Evolutionary conservation across 2,113 vertebrate genomes (phyloP), one percentile per base, ranked within the genome.

Genomic region (Brienomyrus brachyistius): DNA sequence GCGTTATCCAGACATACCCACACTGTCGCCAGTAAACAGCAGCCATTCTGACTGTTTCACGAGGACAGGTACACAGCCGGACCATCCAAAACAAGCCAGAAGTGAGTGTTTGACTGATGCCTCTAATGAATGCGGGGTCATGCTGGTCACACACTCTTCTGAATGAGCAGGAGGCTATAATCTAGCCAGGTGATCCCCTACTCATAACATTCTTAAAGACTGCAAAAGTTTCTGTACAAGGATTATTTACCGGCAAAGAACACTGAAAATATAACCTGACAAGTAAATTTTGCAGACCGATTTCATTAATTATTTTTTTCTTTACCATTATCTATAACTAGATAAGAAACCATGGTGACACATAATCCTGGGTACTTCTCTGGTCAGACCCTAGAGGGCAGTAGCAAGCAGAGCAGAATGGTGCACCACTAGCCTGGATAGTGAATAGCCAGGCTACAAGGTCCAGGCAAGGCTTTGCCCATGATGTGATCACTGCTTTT

Each of bases 1-100:
- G 94, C 92, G 95, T 98, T 98, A 98, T 95, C 95, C 95, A 93
- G 93, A 95, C 94, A 95, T 94, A 96, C 93, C 89, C 91, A 94
- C 94, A 56, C 23, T 27, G n/a, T 51, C 50, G 27, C 45, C 27
- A 74, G 82, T 47, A 23, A 70, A 27, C 87, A 70, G 9, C 15
- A 48, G 54, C 23, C 47, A 88, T 2, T 51, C 84, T 51, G n/a
- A 9, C 27, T 47, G 35, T 45, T 83, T 48, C 40, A 47, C 80
- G 8, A 9, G 31, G 80, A 83, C 43, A 23, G 70, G n/a, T 77
- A 77, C 31, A 77, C 31, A 77, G 74, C 5, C 0, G 17, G 9
- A 77, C 74, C 74, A 80, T 43, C 35, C 74, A 19, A 80, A 80
- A 80, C 74, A 80, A 80, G 35, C 35, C 74, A 43, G 31, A 80